These are phyloP conservation scores for Erythrocercus mccallii DNA, from an alignment of 2,113 vertebrate genomes.

Conservation along the genomic window DNA sequence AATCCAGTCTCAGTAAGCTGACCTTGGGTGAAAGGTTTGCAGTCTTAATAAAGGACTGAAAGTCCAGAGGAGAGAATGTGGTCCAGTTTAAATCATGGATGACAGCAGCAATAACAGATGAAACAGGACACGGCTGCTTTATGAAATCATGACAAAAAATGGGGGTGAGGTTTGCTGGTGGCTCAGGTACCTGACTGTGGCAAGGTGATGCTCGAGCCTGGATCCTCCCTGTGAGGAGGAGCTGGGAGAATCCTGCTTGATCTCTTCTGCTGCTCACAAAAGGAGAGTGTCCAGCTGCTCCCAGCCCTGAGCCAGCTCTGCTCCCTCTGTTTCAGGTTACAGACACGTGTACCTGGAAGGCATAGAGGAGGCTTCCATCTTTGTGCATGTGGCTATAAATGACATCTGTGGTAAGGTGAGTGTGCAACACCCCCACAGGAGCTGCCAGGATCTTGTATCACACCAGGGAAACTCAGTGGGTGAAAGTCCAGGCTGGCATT, in stretches of 20 bases:
- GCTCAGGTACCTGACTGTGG: not conserved
- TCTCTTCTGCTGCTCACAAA: not conserved
- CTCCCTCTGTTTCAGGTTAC: slow-evolving; percentile 78
- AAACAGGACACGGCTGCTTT: not conserved
- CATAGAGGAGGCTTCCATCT: slow-evolving; percentile 97
- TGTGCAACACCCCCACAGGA: not conserved
- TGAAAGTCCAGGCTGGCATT: not conserved
- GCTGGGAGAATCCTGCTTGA: not conserved
- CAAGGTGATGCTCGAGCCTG: not conserved
- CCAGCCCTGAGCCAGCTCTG: not conserved
- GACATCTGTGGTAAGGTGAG: slow-evolving; percentile 99
- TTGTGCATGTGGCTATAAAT: slow-evolving; percentile 92
- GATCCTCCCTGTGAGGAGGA: not conserved
- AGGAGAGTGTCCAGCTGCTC: not conserved
- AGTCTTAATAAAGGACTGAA: not conserved
- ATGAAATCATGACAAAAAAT: not conserved
- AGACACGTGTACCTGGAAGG: slow-evolving; percentile 97
- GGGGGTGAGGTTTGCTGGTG: not conserved
- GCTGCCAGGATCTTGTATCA: not conserved
- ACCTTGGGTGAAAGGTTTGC: not conserved
- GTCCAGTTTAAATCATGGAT: not conserved
- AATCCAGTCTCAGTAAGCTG: not conserved
- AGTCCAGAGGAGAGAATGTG: not conserved
- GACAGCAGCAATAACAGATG: not conserved
- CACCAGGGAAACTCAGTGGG: not conserved